phyloP scores from a whole-genome alignment of 2,888 invertebrate species.

The Agrochola circellaris region DNA sequence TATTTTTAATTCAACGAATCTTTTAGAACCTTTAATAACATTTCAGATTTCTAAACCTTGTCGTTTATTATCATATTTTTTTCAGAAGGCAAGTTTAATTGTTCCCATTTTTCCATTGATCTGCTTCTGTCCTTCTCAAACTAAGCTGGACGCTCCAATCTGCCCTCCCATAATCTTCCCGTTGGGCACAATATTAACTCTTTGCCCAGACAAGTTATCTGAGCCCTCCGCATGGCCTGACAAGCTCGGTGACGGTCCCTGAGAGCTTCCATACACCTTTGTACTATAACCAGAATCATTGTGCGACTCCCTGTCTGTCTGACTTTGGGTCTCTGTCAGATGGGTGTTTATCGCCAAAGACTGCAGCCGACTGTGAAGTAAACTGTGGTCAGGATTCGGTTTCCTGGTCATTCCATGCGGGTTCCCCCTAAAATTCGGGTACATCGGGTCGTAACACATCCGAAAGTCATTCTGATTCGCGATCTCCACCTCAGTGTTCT shows the following conservation, averaged over 20 bases:
- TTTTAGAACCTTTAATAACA: background rate
- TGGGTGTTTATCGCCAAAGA: slow-evolving; percentile 89
- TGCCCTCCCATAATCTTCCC: slow-evolving; percentile 81
- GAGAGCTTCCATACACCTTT: slow-evolving; percentile 94
- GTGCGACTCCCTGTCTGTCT: slow-evolving; percentile 92
- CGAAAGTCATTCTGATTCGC: slow-evolving; percentile 87
- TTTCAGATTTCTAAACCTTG: background rate
- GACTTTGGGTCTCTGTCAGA: slow-evolving; percentile 87
- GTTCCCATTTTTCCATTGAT: slow-evolving; percentile 19
- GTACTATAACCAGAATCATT: slow-evolving; percentile 97
- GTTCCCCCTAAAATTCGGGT: slow-evolving; percentile 77
- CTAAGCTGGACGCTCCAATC: slow-evolving; percentile 92
- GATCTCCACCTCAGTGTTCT: slow-evolving; percentile 88
- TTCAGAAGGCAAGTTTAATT: slow-evolving; percentile 30
- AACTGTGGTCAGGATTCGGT: slow-evolving; percentile 83
- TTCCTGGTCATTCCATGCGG: slow-evolving; percentile 78
- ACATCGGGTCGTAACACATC: slow-evolving; percentile 81
- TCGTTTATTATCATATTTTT: background rate
- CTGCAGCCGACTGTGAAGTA: slow-evolving; percentile 87
- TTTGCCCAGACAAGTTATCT: slow-evolving; percentile 85
- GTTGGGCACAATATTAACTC: slow-evolving; percentile 79
- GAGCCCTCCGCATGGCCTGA: slow-evolving; percentile 90
- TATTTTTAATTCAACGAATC: background rate
- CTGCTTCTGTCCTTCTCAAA: slow-evolving; percentile 76
- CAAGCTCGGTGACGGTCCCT: slow-evolving; percentile 94